Evolutionary conservation across 1,140 invertebrate genomes (phyloP).

Genomic region (Agrypnia vestita): DNA sequence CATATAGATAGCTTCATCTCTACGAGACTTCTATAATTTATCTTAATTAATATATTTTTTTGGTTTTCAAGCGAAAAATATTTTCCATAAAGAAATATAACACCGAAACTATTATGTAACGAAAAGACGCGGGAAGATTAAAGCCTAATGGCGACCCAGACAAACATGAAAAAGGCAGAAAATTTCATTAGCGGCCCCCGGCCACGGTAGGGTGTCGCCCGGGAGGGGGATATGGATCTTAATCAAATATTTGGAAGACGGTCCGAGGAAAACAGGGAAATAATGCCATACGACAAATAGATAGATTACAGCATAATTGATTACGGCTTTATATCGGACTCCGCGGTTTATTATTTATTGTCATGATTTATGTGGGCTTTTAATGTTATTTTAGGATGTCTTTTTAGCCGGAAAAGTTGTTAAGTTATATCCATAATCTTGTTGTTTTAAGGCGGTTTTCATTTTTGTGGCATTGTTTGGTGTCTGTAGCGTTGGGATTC

Average conservation of each 20-base stretch:
- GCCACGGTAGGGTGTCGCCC: neutral
- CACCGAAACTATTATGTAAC: conserved; percentile 4
- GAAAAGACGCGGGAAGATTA: conserved; percentile 28
- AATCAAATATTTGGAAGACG: conserved; percentile 44
- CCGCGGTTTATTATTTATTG: conserved; percentile 20
- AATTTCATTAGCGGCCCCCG: conserved; percentile 7
- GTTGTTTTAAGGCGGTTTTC: too few species aligned
- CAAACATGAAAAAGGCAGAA: conserved; percentile 9
- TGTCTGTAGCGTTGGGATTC: too few species aligned
- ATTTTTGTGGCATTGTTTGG: too few species aligned
- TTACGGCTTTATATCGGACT: conserved; percentile 11
- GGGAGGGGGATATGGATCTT: conserved; percentile 27
- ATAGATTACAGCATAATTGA: conserved; percentile 33
- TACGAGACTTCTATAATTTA: too few species aligned
- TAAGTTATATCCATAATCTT: too few species aligned
- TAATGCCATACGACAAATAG: conserved; percentile 31
- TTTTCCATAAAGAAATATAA: neutral
- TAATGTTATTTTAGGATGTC: too few species aligned
- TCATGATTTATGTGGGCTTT: neutral
- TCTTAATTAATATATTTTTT: too few species aligned
- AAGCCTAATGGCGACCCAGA: conserved; percentile 11
- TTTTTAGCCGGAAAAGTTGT: too few species aligned
- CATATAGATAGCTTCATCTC: too few species aligned
- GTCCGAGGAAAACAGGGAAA: conserved; percentile 18
- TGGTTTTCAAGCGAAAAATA: neutral